A percentile compares a stretch with the other conserved stretches of the same genome.
phyloP scores from a whole-genome alignment of 2,797 vertebrate genomes.

The Mus minutoides region DNA sequence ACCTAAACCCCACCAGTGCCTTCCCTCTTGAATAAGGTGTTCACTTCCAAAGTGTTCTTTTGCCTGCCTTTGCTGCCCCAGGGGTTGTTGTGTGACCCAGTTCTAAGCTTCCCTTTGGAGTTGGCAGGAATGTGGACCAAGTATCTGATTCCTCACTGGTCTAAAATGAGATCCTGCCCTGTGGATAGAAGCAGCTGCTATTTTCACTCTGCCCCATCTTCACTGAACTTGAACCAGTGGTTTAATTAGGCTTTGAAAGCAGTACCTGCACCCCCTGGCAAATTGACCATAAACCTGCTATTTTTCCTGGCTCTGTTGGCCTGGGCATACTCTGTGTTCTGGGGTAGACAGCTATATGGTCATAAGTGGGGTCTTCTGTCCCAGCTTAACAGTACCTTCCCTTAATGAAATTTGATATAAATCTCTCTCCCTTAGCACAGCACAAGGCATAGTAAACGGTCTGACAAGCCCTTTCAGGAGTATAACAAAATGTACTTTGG shows the following conservation, averaged over 20 bases:
- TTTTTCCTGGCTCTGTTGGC: background rate
- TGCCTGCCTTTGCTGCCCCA: conserved; percentile 16
- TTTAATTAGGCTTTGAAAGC: conserved; percentile 71
- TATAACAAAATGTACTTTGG: background rate
- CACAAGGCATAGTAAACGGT: background rate
- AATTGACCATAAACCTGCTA: background rate
- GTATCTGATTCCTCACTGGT: conserved; percentile 64
- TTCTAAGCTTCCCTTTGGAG: conserved; percentile 75
- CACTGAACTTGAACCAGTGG: background rate
- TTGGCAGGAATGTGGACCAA: conserved; percentile 65
- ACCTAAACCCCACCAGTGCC: background rate
- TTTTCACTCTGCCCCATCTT: conserved; percentile 70
- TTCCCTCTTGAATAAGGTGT: background rate
- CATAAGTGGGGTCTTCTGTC: background rate
- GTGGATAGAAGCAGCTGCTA: conserved; percentile 72
- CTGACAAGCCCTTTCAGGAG: background rate
- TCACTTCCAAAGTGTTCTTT: background rate
- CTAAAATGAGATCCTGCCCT: conserved; percentile 78
- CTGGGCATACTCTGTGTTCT: background rate
- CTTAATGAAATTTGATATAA: background rate
- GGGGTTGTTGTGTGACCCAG: conserved; percentile 57
- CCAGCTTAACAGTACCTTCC: background rate
- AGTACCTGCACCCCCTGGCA: background rate
- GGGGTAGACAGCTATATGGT: background rate
- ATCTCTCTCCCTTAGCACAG: background rate